A percentile compares a stretch with the other conserved stretches of the same genome.
Conservation (phyloP, 37 sponge, comb jelly and placozoan genomes). For the Tethya wilhelma region DNA sequence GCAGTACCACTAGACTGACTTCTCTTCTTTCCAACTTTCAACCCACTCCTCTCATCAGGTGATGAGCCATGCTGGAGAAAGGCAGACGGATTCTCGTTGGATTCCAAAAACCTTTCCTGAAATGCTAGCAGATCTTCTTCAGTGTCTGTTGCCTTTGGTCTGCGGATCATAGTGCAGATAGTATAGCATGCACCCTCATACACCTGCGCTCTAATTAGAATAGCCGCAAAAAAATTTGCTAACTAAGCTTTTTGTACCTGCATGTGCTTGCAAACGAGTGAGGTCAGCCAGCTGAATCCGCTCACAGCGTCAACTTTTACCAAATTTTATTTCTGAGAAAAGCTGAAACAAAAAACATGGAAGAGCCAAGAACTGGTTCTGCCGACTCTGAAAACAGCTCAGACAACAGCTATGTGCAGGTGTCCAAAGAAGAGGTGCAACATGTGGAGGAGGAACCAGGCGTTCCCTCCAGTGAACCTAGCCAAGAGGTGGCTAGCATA, state of each 20-base stretch:
- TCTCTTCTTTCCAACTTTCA: constrained; percentile 47
- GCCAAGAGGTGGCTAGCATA: background rate
- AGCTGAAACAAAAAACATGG: background rate
- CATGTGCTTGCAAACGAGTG: no score
- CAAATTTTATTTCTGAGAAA: no score
- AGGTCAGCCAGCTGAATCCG: no score
- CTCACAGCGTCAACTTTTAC: no score
- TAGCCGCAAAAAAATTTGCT: no score
- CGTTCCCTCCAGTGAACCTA: background rate
- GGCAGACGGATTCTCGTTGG: constrained; percentile 54
- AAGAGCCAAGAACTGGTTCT: constrained; percentile 26
- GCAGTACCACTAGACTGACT: background rate
- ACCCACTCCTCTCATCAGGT: background rate
- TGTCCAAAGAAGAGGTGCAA: constrained; percentile 28
- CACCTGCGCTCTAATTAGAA: no score
- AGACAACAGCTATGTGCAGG: constrained; percentile 49
- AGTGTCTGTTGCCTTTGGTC: constrained; percentile 76
- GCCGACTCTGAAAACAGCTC: constrained; percentile 52
- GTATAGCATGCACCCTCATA: no score
- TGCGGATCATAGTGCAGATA: constrained; percentile 38
- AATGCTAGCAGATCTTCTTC: constrained; percentile 79
- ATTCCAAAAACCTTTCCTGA: constrained; percentile 71
- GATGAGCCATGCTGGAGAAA: constrained; percentile 2
- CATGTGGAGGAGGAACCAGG: background rate
- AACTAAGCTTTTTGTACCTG: no score